These are phyloP conservation scores for Tribolium castaneum DNA, from an alignment of 1,140 invertebrate genomes.

Conservation along the genomic window DNA sequence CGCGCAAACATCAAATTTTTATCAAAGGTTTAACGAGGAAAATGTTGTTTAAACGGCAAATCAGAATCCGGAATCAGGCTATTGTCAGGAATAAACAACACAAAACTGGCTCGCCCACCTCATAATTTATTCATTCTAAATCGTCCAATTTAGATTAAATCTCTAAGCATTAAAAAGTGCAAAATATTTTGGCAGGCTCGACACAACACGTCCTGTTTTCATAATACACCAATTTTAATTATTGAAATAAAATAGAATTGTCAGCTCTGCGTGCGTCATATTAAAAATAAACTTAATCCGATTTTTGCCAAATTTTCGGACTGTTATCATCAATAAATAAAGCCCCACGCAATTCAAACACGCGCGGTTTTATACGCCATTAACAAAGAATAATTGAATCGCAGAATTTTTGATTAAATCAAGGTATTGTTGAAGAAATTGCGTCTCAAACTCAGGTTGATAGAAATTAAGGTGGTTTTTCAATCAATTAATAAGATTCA, in stretches of 20 bases:
- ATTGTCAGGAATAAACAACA: background rate
- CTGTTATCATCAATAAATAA: background rate
- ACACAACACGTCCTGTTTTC: background rate
- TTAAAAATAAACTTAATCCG: background rate
- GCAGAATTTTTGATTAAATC: background rate
- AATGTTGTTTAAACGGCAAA: too few relatives aligned
- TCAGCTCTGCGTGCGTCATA: background rate
- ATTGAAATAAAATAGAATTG: background rate
- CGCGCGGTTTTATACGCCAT: background rate
- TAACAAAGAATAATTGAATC: background rate
- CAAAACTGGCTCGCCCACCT: background rate
- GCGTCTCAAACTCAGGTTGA: background rate
- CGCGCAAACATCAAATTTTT: background rate
- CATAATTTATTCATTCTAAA: background rate
- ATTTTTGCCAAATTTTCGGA: background rate
- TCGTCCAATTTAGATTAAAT: background rate
- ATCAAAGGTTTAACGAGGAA: too few relatives aligned
- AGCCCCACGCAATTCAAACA: background rate
- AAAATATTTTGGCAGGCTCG: background rate
- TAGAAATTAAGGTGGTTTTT: background rate
- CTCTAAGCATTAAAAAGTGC: background rate
- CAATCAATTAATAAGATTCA: background rate
- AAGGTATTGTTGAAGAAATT: background rate
- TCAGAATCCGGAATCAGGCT: background rate
- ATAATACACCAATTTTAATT: background rate